Evolutionary conservation across 2,113 vertebrate species (phyloP), one percentile per base, ranked within the genome.

Genomic region (Edolisoma coerulescens): DNA sequence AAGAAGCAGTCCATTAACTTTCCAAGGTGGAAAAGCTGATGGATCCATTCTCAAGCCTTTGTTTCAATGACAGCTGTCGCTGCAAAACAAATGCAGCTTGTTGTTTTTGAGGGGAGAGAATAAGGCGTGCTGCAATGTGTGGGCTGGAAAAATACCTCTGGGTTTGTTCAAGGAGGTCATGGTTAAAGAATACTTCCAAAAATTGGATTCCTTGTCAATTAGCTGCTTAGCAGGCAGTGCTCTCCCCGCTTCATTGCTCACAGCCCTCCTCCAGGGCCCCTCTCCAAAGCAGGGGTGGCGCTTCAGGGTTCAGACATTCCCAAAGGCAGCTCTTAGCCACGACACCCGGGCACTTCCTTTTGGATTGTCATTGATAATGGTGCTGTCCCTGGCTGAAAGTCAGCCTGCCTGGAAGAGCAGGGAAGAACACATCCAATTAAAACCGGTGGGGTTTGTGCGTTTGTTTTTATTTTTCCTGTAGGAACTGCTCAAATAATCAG

Each of bases 31-130:
- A 89, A 96, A 91, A 68, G 42, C 33, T 73, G 44, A 82, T 54
- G 32, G 67, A 44, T 96, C 52, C 92, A 52, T 93, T 70, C 35
- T 77, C 44, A 57, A 79, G 57, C 11, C 42, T 89, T 37, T 88
- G 20, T 90, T 95, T 96, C 82, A 95, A 52, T 93, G 49, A 26
- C 37, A 91, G 61, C 87, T 96, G 35, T 88, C 71, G 67, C 61
- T 65, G 47, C 81, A 84, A 79, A 97, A 79, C 17, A 89, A 91
- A 94, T 57, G 59, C 30, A 56, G 53, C 30, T 70, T 16, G 6
- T 60, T 60, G 28, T 26, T 7, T 69, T 86, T 35, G 35, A 3
- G 30, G 30, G 47, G 21, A 52, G 71, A 16, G 30, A 83, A 44
- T n/a, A 23, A 21, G 35, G 28, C 9, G 2, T 3, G 3, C 7